phyloP scores from a whole-genome alignment of 2,888 invertebrate genomes.

The Clitarchus hookeri region DNA sequence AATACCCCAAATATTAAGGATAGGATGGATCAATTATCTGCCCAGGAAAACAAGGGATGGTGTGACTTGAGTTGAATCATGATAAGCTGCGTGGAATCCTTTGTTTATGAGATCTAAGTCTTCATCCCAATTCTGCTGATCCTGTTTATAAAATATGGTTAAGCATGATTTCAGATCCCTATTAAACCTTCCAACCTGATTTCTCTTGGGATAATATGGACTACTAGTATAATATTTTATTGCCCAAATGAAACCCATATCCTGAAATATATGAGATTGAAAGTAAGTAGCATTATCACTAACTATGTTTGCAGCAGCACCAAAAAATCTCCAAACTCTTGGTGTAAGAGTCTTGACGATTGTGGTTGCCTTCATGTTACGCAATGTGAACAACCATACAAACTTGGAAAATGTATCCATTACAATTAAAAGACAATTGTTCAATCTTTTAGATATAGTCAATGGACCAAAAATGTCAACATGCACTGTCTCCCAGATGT shows the following conservation, averaged over 20 bases:
- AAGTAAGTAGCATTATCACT: background rate
- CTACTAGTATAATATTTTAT: background rate
- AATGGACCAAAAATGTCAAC: background rate
- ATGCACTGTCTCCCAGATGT: background rate
- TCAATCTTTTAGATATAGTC: background rate
- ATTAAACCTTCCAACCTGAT: too few relatives aligned
- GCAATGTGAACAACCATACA: background rate
- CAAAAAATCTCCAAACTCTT: background rate
- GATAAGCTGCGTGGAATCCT: too few relatives aligned
- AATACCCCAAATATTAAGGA: too few relatives aligned
- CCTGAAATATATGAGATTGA: background rate
- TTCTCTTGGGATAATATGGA: too few relatives aligned
- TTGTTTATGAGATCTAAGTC: too few relatives aligned
- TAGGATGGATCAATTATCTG: too few relatives aligned
- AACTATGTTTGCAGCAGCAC: background rate
- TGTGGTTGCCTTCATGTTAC: background rate
- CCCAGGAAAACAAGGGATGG: too few relatives aligned
- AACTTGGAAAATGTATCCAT: background rate
- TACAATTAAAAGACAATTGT: background rate
- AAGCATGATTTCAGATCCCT: too few relatives aligned
- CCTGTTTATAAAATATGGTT: too few relatives aligned
- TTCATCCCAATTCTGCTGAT: too few relatives aligned
- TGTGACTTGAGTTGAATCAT: too few relatives aligned
- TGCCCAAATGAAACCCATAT: background rate
- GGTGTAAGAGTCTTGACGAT: background rate